Evolutionary conservation across 1,140 invertebrate species (phyloP), one percentile per base, ranked within the genome.

Genomic region (Megathymus violae): DNA sequence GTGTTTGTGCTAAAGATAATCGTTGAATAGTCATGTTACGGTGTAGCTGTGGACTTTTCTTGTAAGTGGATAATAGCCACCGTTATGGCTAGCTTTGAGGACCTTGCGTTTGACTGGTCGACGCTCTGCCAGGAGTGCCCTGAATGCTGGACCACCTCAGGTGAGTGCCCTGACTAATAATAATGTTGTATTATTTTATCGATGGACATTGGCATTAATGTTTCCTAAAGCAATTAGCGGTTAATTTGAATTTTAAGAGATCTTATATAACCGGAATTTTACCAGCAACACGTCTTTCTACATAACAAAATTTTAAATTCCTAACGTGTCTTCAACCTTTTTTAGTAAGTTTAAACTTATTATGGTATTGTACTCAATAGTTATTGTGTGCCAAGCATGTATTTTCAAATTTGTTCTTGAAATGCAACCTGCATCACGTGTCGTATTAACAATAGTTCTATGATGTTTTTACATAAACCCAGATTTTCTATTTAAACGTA

Each of bases 21-120:
- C 51, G 19, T 22, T 14, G 3, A 43, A 10, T 38, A 34, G 13
- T 31, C 50, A 85, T 88, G 83, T 74, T 83, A 56, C 40, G 64
- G 56, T 71, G 77, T 87, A 40, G 64, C 48, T 71, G 77, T 87
- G 80, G 71, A 84, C 74, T 80, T 64, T 64, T 56, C 47, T 27
- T 54, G 59, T 72, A 64, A 67, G 70, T 75, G 74, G 47, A 27
- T 43, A 25, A 10, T 38, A 64, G 68, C 64, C 63, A 62, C 73
- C 71, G 67, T 46, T 41, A 92, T 92, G 91, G 91, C 92, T 67
- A 92, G 89, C 67, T 91, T 92, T 72, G 79, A 91, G 67, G 92
- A 93, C 72, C 83, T 93, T 62, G 80, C 91, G 65, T 91, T 92
- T 79, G 92, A 93, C 77, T 93, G 92, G 92, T 89, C 88, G 67